Percentiles rank a stretch among this genome's conserved stretches.
Evolutionary conservation across 30 jellyfish, hydroid and myxozoan genomes (phyloP).

Genomic region (Chironex yamaguchii): DNA sequence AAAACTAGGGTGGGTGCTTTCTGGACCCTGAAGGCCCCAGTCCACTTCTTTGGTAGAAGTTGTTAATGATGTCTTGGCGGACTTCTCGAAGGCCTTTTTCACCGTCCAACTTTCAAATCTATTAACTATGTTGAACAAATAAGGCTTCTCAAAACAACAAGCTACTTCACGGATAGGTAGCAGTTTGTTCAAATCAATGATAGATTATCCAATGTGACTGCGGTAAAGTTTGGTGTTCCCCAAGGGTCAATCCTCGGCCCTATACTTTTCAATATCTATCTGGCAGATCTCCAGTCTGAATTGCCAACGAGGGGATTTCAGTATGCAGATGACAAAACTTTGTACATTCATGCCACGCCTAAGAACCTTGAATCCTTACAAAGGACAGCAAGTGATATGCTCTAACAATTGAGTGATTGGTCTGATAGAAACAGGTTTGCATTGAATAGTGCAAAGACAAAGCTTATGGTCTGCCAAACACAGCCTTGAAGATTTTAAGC

Average conservation of each 20-base stretch:
- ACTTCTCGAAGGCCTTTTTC: too few species aligned
- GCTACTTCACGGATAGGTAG: conserved; percentile 37
- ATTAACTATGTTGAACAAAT: too few species aligned
- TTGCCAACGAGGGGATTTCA: conserved; percentile 36
- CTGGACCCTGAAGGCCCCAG: too few species aligned
- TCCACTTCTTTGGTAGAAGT: too few species aligned
- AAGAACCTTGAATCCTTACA: conserved; percentile 12
- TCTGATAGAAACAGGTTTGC: conserved; percentile 28
- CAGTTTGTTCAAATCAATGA: conserved; percentile 61
- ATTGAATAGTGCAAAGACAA: conserved; percentile 56
- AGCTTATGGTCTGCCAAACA: neutral
- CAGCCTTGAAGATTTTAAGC: neutral
- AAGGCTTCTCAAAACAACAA: too few species aligned
- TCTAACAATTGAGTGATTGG: conserved; percentile 11
- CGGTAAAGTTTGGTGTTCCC: conserved; percentile 72
- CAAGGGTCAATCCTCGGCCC: conserved; percentile 78
- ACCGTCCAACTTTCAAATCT: too few species aligned
- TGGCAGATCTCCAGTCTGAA: conserved; percentile 60
- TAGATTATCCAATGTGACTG: conserved; percentile 6
- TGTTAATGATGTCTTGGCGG: too few species aligned
- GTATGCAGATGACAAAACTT: conserved; percentile 39
- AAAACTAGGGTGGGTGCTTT: neutral
- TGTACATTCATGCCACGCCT: conserved; percentile 30
- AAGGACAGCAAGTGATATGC: conserved; percentile 2
- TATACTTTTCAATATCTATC: conserved; percentile 51